A percentile compares a stretch with the other conserved stretches of the same genome.
These are phyloP conservation scores for Onychomys arenicola DNA, from an alignment of 2,797 vertebrate species.

Conservation along the genomic window DNA sequence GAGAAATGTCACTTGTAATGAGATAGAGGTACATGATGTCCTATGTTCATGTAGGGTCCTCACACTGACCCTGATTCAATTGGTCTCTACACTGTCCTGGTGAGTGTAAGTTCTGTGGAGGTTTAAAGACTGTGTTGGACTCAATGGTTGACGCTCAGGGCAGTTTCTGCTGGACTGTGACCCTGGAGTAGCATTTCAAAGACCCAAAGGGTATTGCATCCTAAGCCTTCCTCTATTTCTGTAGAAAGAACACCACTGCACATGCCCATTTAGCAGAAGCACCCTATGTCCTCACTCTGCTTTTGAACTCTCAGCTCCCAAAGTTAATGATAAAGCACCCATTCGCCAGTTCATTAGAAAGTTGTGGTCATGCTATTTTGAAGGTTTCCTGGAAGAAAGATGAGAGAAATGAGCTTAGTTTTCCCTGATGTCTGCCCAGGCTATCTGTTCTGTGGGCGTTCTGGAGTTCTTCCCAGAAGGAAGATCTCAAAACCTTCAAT, in stretches of 20 bases:
- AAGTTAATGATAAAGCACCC: constrained; percentile 24
- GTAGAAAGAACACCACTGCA: constrained; percentile 23
- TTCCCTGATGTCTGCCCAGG: background rate
- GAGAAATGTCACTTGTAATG: constrained; percentile 32
- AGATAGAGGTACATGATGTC: constrained; percentile 4
- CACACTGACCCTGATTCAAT: background rate
- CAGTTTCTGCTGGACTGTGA: constrained; percentile 3
- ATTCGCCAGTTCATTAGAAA: background rate
- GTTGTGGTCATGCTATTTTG: constrained; percentile 22
- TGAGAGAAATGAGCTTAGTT: background rate
- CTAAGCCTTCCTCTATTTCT: background rate
- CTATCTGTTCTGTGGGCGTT: constrained; percentile 66
- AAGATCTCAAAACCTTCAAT: constrained; percentile 64
- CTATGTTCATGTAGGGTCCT: background rate
- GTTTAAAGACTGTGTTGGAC: background rate
- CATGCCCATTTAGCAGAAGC: background rate
- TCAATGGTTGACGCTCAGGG: background rate
- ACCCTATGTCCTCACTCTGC: background rate
- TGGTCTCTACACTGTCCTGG: background rate
- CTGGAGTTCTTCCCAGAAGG: constrained; percentile 69
- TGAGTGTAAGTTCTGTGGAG: background rate
- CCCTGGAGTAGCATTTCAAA: constrained; percentile 32
- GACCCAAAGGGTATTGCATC: background rate
- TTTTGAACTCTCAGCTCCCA: constrained; percentile 31
- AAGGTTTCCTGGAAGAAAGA: constrained; percentile 39